Percentiles rank a stretch among this genome's conserved stretches.
Conservation (phyloP, 1,140 invertebrate species). For the Pseudomyrmex gracilis region DNA sequence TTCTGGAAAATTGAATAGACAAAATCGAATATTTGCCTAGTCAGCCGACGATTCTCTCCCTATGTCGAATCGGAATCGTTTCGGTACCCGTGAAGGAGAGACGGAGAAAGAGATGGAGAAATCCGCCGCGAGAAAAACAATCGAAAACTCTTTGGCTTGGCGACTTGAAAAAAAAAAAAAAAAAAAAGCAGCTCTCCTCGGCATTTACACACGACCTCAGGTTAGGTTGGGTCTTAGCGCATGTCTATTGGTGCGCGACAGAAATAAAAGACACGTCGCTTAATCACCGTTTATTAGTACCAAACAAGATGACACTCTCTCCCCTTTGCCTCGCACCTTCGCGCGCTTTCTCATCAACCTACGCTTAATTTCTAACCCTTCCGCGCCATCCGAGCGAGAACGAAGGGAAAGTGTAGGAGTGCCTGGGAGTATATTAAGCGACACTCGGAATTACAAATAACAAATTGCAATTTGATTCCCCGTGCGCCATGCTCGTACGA, state of each 20-base stretch:
- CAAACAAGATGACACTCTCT: slow-evolving; percentile 52
- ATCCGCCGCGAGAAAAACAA: background rate
- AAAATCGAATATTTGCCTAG: slow-evolving; percentile 79
- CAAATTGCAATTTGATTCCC: slow-evolving; percentile 86
- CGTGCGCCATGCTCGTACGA: slow-evolving; percentile 64
- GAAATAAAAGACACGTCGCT: slow-evolving; percentile 22
- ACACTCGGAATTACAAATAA: slow-evolving; percentile 86
- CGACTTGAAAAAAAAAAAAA: too few relatives aligned
- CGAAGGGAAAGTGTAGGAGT: slow-evolving; percentile 55
- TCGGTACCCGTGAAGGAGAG: too few relatives aligned
- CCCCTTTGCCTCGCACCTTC: slow-evolving; percentile 65
- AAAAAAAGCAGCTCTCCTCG: background rate
- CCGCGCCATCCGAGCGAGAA: slow-evolving; percentile 35
- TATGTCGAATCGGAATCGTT: slow-evolving; percentile 43
- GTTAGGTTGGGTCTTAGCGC: background rate
- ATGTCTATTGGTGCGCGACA: background rate
- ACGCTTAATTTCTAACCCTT: slow-evolving; percentile 79
- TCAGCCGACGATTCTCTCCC: slow-evolving; percentile 58
- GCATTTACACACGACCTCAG: background rate
- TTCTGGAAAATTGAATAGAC: slow-evolving; percentile 83
- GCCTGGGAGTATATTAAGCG: slow-evolving; percentile 84
- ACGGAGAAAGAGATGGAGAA: slow-evolving; percentile 27
- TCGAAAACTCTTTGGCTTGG: background rate
- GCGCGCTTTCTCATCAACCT: slow-evolving; percentile 73
- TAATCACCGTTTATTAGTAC: slow-evolving; percentile 59